Evolutionary conservation across 2,113 vertebrate genomes (phyloP).

Genomic region (human (Homo sapiens)): DNA sequence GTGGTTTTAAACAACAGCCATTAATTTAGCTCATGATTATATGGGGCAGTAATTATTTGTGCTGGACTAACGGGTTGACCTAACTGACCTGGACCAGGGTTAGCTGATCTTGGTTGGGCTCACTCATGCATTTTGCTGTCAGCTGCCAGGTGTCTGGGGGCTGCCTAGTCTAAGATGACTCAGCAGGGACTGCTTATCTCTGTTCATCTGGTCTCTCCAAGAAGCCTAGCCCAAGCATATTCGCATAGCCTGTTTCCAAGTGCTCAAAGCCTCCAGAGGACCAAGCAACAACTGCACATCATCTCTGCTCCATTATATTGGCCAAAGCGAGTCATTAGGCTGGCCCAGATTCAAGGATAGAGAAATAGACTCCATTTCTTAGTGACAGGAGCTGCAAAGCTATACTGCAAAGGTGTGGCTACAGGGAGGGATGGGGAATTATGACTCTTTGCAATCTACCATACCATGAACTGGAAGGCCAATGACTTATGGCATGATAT

Average conservation of each 20-base stretch:
- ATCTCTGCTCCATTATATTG: not conserved
- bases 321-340: not conserved
- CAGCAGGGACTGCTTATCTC: not conserved
- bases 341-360: not conserved
- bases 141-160: not conserved
- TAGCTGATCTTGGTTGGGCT: not conserved
- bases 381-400: not conserved
- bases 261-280: not conserved
- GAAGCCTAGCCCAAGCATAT: not conserved
- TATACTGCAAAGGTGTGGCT: not conserved
- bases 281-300: not conserved
- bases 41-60: not conserved
- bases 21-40: not conserved
- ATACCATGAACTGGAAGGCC: not conserved
- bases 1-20: not conserved
- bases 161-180: not conserved
- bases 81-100: not conserved
- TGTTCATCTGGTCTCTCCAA: not conserved
- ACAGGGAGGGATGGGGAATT: not conserved
- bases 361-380: not conserved
- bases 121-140: not conserved
- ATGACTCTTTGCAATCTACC: not conserved
- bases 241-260: not conserved
- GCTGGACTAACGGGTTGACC: not conserved
- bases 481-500: not conserved